These are phyloP conservation scores for Chiloscyllium punctatum DNA, from an alignment of 2,797 vertebrate species.

Conservation along the genomic window DNA sequence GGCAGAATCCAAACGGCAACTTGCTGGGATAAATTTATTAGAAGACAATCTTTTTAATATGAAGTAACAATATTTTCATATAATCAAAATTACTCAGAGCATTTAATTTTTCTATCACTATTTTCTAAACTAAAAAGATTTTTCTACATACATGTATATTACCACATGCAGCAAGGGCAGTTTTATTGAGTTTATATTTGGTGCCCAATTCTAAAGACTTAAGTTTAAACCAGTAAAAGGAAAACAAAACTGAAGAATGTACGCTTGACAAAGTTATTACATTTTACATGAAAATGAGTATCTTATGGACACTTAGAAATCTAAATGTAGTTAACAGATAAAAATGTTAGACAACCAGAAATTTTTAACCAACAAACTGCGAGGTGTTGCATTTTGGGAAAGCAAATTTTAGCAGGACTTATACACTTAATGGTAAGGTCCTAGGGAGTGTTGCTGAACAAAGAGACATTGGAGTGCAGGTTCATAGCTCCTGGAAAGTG, in stretches of 20 bases:
- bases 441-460: no score
- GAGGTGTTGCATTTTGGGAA: no score
- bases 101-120: background rate
- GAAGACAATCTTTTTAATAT: constrained; percentile 45
- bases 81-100: background rate
- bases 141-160: background rate
- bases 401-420: no score
- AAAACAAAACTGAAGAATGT: background rate
- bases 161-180: no score
- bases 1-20: constrained; percentile 52
- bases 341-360: background rate
- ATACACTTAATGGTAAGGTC: no score
- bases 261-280: background rate
- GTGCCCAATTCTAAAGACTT: background rate
- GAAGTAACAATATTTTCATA: constrained; percentile 41
- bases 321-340: background rate
- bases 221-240: background rate
- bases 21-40: constrained; percentile 53
- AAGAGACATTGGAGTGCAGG: no score
- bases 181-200: background rate
- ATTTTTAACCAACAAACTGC: background rate
- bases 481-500: no score
- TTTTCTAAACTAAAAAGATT: background rate
- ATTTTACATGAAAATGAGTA: background rate
- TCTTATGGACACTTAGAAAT: background rate